Conservation (phyloP, 2,113 vertebrate genomes). For the Enhydra lutris region DNA sequence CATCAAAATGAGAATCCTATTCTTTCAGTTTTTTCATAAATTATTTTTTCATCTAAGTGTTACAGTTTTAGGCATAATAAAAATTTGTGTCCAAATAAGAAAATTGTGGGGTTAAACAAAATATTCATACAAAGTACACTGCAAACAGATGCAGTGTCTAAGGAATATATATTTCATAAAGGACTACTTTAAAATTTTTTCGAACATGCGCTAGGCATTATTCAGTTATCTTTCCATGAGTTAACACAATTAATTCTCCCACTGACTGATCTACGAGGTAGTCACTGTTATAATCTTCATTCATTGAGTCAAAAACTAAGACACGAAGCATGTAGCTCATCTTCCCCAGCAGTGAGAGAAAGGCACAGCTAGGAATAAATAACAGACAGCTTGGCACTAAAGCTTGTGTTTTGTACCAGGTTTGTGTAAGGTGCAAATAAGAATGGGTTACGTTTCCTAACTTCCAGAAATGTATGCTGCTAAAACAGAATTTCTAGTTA, state of each 20-base stretch:
- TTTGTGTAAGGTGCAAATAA: not conserved
- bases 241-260: not conserved
- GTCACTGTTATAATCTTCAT: not conserved
- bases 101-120: not conserved
- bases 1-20: not conserved
- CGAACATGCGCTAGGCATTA: not conserved
- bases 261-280: not conserved
- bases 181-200: not conserved
- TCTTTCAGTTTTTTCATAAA: not conserved
- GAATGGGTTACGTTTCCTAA: not conserved
- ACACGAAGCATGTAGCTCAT: not conserved
- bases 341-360: not conserved
- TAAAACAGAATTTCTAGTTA: constrained; percentile 21
- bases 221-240: not conserved
- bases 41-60: not conserved
- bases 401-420: not conserved
- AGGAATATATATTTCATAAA: not conserved
- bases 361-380: not conserved
- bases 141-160: not conserved
- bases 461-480: not conserved
- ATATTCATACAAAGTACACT: not conserved
- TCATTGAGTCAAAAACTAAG: not conserved
- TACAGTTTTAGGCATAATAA: not conserved
- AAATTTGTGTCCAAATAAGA: not conserved
- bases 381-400: not conserved